phyloP scores from a whole-genome alignment of 2,797 vertebrate genomes.

The Scleropages formosus region DNA sequence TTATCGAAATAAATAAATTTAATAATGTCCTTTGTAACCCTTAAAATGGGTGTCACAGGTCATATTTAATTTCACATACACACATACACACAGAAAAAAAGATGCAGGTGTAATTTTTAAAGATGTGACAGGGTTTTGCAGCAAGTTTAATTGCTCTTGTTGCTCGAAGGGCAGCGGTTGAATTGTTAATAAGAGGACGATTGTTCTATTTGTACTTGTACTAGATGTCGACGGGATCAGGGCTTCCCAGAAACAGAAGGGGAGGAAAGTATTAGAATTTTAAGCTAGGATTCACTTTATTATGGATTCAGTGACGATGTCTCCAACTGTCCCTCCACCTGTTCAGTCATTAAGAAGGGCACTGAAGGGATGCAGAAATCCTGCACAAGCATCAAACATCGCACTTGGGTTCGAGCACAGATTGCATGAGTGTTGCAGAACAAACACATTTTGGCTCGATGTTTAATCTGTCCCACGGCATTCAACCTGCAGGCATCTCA shows the following conservation, averaged over 20 bases:
- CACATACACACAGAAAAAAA: not conserved
- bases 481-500: not conserved
- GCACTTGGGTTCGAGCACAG: not conserved
- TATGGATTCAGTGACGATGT: conserved; percentile 63
- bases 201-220: not conserved
- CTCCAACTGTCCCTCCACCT: conserved; percentile 69
- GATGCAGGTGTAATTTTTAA: not conserved
- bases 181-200: not conserved
- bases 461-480: not conserved
- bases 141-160: not conserved
- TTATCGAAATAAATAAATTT: not conserved
- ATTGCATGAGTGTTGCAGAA: conserved; percentile 38
- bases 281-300: conserved; percentile 56
- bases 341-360: conserved; percentile 56
- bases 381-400: conserved; percentile 45
- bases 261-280: not conserved
- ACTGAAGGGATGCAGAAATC: conserved; percentile 42
- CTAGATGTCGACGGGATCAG: not conserved
- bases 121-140: not conserved
- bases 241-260: not conserved
- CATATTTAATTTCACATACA: conserved; percentile 1
- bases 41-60: not conserved
- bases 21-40: not conserved
- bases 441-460: conserved; percentile 37
- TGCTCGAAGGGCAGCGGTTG: not conserved